Evolutionary conservation across 2,113 vertebrate genomes (phyloP), one percentile per base, ranked within the genome.

Genomic region (Pteruthius melanotis): DNA sequence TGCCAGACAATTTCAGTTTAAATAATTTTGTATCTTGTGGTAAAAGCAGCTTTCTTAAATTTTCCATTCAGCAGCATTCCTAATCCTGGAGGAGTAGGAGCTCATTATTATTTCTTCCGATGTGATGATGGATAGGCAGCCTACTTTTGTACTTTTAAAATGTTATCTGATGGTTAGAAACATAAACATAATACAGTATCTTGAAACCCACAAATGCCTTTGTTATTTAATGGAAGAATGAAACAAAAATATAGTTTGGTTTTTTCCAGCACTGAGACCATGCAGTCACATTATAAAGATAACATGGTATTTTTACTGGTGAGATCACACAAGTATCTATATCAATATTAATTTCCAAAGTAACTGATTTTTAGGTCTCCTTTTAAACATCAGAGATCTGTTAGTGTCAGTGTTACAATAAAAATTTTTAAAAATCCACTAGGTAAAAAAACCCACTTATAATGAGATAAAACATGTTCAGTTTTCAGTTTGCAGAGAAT

Each of bases 381-480:
- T 93, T 92, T 68, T 6, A 31, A 5, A 57, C 4, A 64, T 83
- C 33, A 77, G 71, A 88, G 15, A 20, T 71, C 31, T 59, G 9
- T 66, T 86, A 45, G 10, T 79, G 37, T 81, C 66, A 84, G 76
- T 89, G 64, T 69, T 95, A 92, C 84, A 76, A 88, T 14, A 95
- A 64, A 92, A 94, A 90, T 9, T 8, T 91, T 92, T 49, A 83
- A 45, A 47, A 94, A 93, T 89, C 95, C 72, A 88, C 79, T 80
- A 96, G 80, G 89, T 91, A 87, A 90, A 95, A 90, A 90, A 89
- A 95, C 95, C 83, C 68, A 53, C 83, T 74, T 87, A 82, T 56
- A 94, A 91, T 93, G 86, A 96, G 93, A 95, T 77, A 74, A 95
- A 97, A 87, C 89, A 74, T 95, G 70, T 91, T 97, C 94, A 61